These are phyloP conservation scores for Rhabdornis inornatus DNA, from an alignment of 2,113 vertebrate genomes.

Conservation along the genomic window DNA sequence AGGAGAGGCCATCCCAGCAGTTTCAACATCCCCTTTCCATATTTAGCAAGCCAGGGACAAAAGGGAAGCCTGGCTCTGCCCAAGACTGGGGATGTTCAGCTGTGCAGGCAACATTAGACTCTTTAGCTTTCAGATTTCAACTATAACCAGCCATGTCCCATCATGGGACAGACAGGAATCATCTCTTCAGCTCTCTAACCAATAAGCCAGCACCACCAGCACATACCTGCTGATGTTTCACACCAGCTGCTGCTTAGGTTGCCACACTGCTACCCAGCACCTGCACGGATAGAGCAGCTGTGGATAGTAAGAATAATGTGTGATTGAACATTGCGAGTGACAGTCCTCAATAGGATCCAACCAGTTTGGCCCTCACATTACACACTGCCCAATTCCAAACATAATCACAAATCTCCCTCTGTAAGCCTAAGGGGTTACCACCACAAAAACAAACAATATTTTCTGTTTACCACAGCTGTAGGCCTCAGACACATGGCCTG, in stretches of 20 bases:
- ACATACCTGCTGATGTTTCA: accelerated
- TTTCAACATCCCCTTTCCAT: neutral
- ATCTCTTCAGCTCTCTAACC: neutral
- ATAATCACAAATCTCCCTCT: neutral
- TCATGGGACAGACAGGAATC: neutral
- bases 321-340: accelerated
- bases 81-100: neutral
- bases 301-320: neutral
- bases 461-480: neutral
- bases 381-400: neutral
- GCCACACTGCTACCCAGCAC: neutral
- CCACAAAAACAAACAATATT: neutral
- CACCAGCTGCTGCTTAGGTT: neutral
- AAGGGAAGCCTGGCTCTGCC: neutral
- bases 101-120: neutral
- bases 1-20: neutral
- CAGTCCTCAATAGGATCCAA: neutral
- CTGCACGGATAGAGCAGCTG: neutral
- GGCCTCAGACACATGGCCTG: neutral
- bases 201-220: neutral
- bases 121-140: neutral
- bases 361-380: neutral
- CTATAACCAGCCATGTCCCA: neutral
- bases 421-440: neutral
- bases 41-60: neutral